A percentile compares a stretch with the other conserved stretches of the same genome.
phyloP scores from a whole-genome alignment of 1,140 invertebrate species.

The Vanessa atalanta region DNA sequence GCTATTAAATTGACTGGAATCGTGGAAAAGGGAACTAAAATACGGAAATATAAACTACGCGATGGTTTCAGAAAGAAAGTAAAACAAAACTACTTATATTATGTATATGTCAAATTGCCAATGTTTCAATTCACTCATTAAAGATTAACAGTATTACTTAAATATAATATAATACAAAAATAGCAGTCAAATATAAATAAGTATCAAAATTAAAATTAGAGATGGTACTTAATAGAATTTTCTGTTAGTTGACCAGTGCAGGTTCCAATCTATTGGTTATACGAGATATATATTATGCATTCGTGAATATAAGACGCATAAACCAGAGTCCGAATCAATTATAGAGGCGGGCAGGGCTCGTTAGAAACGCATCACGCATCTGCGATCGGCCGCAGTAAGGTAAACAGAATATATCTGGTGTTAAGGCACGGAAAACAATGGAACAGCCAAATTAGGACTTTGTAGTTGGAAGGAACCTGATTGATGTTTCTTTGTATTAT shows the following conservation, averaged over 20 bases:
- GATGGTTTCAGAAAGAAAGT: not conserved
- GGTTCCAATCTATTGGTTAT: conserved; percentile 25
- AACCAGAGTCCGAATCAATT: conserved; percentile 76
- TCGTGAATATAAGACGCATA: conserved; percentile 77
- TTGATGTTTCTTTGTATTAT: conserved; percentile 41
- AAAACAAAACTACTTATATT: too few relatives aligned
- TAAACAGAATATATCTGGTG: conserved; percentile 73
- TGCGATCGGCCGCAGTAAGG: conserved; percentile 68
- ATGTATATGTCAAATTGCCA: too few relatives aligned
- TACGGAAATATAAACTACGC: not conserved
- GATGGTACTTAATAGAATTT: not conserved
- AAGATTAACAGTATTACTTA: too few relatives aligned
- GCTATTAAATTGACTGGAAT: conserved; percentile 51
- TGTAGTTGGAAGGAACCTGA: conserved; percentile 41
- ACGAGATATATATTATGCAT: conserved; percentile 74
- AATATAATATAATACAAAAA: too few relatives aligned
- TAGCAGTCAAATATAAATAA: not conserved
- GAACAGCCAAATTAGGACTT: conserved; percentile 69
- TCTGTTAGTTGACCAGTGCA: not conserved
- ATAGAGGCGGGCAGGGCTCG: conserved; percentile 64
- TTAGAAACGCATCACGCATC: conserved; percentile 80
- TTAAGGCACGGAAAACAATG: conserved; percentile 71
- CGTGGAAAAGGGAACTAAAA: conserved; percentile 16
- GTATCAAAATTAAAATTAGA: not conserved
- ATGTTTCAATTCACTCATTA: too few relatives aligned